Evolutionary conservation across 2,888 invertebrate genomes (phyloP), one percentile per base, ranked within the genome.

Genomic region (Carabus problematicus): DNA sequence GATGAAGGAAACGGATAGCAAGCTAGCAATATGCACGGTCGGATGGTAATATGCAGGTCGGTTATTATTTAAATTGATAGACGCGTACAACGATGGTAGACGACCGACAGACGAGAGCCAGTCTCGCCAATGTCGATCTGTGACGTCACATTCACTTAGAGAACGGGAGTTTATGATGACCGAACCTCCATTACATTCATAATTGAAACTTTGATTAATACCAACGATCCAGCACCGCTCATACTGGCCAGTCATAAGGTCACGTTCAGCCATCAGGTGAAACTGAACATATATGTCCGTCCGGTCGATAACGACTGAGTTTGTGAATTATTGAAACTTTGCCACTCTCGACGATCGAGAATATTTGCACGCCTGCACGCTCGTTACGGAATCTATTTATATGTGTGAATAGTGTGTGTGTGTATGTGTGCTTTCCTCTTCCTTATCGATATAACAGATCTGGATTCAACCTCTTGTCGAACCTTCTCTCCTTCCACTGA

Each of bases 151-250:
- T 29, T 6, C 29, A 29, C 29, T 29, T 29, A 6, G 47, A 47
- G 64, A 61, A 42, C 70, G 69, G 67, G 70, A 74, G 73, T 75
- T 73, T 73, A 72, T 72, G 75, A 73, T 72, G 73, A 64, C 71
- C 71, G 70, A 70, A 61, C 72, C 70, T 59, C 67, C 70, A 75
- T 74, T 75, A 74, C 74, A 73, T 74, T 75, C 71, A 76, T 75
- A 74, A 75, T 75, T 75, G 73, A 75, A 75, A 74, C 73, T 72
- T 72, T 75, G 75, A 75, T 74, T 75, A 76, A 74, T 75, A 75
- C 72, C 18, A 42, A 12, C 60, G 52, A 60, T 43, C 64, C 16
- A 47, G 29, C 6, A 29, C 29, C 29, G 29, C 29, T 29, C 29
- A 6, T n/a, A 29, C 29, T 29, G 29, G 29, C 29, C 29, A 29